Evolutionary conservation across 2,113 vertebrate species (phyloP).

Genomic region (Fregata magnificens): DNA sequence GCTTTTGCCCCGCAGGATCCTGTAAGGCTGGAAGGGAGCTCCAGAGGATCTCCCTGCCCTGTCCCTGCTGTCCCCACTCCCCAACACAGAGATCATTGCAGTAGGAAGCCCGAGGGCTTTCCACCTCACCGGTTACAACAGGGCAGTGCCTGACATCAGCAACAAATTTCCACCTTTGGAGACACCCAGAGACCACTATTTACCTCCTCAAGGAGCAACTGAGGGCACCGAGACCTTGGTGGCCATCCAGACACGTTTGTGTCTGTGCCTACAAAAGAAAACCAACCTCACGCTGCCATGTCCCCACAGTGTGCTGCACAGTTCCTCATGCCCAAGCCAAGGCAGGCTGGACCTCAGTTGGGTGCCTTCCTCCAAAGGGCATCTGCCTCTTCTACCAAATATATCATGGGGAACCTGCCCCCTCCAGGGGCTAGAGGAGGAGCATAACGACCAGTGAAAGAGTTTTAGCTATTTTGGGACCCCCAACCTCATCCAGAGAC

Average conservation of each 20-base stretch:
- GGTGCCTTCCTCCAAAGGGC: neutral
- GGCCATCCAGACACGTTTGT: neutral
- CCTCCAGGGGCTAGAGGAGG: neutral
- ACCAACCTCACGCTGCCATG: fast-evolving
- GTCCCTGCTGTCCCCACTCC: neutral
- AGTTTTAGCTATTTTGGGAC: neutral
- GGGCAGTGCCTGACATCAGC: neutral
- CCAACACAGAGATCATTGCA: neutral
- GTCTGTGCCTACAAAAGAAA: neutral
- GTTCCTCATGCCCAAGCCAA: neutral
- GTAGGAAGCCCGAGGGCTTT: neutral
- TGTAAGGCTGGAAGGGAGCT: neutral
- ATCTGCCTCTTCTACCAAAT: neutral
- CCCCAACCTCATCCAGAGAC: neutral
- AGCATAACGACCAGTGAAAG: neutral
- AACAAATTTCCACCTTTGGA: neutral
- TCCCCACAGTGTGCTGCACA: no score
- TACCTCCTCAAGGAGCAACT: neutral
- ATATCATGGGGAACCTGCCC: neutral
- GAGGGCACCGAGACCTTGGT: neutral
- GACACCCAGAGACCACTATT: neutral
- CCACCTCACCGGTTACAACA: neutral
- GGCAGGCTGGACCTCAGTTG: neutral
- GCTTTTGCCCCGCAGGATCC: fast-evolving
- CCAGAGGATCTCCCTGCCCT: neutral